Evolutionary conservation across 2,797 vertebrate species (phyloP).

Genomic region (Alauda arvensis): DNA sequence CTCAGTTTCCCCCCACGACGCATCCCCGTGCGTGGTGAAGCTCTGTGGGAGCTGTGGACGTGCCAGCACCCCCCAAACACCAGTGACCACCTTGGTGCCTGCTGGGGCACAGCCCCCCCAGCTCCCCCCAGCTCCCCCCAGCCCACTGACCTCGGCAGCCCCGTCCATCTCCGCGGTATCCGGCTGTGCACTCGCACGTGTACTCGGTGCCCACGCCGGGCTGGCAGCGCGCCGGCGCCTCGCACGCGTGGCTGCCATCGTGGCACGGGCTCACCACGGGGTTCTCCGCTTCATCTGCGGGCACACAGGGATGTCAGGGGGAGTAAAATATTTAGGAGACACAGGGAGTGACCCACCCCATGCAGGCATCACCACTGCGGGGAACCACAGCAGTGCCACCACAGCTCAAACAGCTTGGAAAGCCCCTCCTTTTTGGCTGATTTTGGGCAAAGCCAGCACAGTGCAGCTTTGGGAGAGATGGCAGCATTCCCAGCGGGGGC

Average conservation of each 20-base stretch:
- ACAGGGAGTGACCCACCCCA: too few species aligned
- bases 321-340: not conserved
- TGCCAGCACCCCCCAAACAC: not conserved
- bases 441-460: rapidly evolving
- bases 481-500: rapidly evolving
- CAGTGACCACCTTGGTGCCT: rapidly evolving
- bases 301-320: rapidly evolving
- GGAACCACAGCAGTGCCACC: rapidly evolving
- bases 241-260: constrained; percentile 81
- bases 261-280: constrained; percentile 82
- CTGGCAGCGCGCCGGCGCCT: constrained; percentile 81
- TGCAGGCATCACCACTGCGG: rapidly evolving
- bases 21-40: not conserved
- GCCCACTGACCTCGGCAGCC: constrained; percentile 83
- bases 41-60: rapidly evolving
- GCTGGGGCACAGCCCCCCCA: rapidly evolving
- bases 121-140: not conserved
- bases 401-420: rapidly evolving
- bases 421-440: not conserved
- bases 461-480: rapidly evolving
- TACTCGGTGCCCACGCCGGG: constrained; percentile 75
- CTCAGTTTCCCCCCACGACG: not conserved
- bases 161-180: constrained; percentile 82
- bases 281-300: rapidly evolving
- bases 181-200: constrained; percentile 82